Base-by-base conservation (phyloP, 2,113 vertebrate species). In the Myiozetetes cayanensis region DNA sequence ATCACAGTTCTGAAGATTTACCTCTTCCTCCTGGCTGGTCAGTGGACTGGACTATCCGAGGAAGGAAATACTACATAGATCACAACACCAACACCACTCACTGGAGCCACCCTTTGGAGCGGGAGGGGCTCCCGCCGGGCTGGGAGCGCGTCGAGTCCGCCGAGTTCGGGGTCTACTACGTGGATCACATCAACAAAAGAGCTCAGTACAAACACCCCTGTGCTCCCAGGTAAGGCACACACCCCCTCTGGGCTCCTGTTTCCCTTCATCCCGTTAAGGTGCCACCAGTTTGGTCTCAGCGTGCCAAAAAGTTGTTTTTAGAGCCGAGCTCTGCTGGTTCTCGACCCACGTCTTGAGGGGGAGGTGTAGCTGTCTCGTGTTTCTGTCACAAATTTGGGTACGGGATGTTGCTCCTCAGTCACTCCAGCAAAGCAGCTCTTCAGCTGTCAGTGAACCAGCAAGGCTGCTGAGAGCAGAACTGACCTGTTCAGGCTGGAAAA, bases 61-160 rank as follows among this genome's bases (percentile, higher is more conserved):
- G 99, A 96, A 98, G 99, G 96, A 99, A 99, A 94, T 99, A 99
- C 92, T 99, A 98, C 91, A 99, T 99, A 55, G 99, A 99, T 81
- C 99, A 99, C 95, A 99, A 99, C 97, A 99, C 99, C 14, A 99
- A 99, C 94, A 99, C 99, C 2, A 99, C 99, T 10, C 99, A 99
- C 85, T 99, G 99, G 99, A 99, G 99, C 97, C 99, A 99, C 85
- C 99, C 99, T 4, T 98, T 99, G 37, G 99, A 99, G 97, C 97
- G 99, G 14, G 99, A 99, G 92, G 99, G 99, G 49, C 98, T 99
- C 94, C 99, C 99, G 4, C 99, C 99, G 2, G 99, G 99, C 77
- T 99, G 99, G 99, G 99, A 99, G 91, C 98, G 99, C 87, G 99
- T 99, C 20, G 99, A 99, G 87, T 99, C 99, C 0, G 97, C 99